Evolutionary conservation across 53 echinoderm and acorn worm species (phyloP), one percentile per base, ranked within the genome.

Genomic region (Apostichopus leukothele): DNA sequence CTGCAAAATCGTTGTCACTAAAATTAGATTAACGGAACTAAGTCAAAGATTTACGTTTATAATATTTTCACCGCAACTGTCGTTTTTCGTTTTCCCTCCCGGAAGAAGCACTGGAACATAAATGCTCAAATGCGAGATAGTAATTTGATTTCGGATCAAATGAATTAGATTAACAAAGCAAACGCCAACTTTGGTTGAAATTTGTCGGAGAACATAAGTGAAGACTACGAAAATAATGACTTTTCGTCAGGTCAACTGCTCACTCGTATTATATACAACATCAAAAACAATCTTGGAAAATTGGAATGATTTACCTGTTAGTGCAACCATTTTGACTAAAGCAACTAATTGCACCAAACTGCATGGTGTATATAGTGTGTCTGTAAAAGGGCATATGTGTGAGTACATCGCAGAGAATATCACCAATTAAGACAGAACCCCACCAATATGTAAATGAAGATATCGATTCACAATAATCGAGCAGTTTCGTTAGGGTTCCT

Each of bases 81-180:
- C 63, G 63, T 63, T 13, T 3, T 63, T 63, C 63, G 0, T 63
- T 63, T 63, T 63, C 9, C 63, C 16, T 63, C 63, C 63, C 63
- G 63, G 63, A 63, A 63, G 39, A 39, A 39, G 63, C 63, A 63
- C 4, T 63, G 63, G 16, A 63, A 63, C 63, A 63, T 63, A 63
- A 63, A 63, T 63, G 63, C 63, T 63, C 63, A 11, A 27, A 16
- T 63, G 14, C 63, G 14, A 63, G 63, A 63, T 39, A 79, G n/a
- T 39, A 79, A 79, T 79, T 79, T 79, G 79, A 79, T 79, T 79
- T 5, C 18, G 51, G 53, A 79, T 51, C 79, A n/a, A 50, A 79
- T 19, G 79, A 79, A 79, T 51, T 50, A 52, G 79, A 79, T 79
- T 79, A 79, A 53, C 79, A 79, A 79, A 79, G 39, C 53, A 79